Percentiles rank a stretch among this genome's conserved stretches.
Conservation (phyloP, 1,140 invertebrate genomes). For the Brachionus manjavacas region DNA sequence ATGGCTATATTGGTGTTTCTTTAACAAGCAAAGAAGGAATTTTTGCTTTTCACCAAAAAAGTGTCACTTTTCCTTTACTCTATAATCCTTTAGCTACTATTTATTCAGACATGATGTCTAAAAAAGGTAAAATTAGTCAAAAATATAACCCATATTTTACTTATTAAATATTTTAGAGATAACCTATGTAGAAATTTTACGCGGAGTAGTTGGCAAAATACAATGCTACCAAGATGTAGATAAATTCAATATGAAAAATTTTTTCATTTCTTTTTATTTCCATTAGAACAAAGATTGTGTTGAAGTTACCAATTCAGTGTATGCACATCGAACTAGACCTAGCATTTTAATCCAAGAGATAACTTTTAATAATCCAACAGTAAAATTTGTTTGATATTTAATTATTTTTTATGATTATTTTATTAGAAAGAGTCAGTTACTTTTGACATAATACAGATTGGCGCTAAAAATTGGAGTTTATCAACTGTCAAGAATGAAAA, state of each 20-base stretch:
- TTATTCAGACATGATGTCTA: slow-evolving; percentile 59
- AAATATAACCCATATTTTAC: background rate
- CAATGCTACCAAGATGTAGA: slow-evolving; percentile 47
- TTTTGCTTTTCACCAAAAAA: slow-evolving; percentile 62
- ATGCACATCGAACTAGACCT: slow-evolving; percentile 72
- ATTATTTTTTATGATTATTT: slow-evolving; percentile 45
- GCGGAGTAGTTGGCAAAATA: slow-evolving; percentile 67
- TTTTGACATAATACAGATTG: slow-evolving; percentile 49
- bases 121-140: slow-evolving; percentile 59
- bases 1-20: slow-evolving; percentile 69
- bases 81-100: slow-evolving; percentile 70
- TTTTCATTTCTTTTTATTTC: background rate
- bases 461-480: slow-evolving; percentile 58
- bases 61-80: slow-evolving; percentile 66
- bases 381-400: slow-evolving; percentile 44
- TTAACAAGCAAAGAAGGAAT: slow-evolving; percentile 65
- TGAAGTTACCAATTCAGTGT: slow-evolving; percentile 67
- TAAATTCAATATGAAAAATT: background rate
- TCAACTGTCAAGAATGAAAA: slow-evolving; percentile 60
- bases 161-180: slow-evolving; percentile 46
- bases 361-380: slow-evolving; percentile 68
- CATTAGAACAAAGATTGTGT: slow-evolving; percentile 64
- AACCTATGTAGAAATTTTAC: slow-evolving; percentile 59
- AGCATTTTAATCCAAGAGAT: slow-evolving; percentile 74
- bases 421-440: slow-evolving; percentile 46